Evolutionary conservation across 2,113 vertebrate genomes (phyloP).

Genomic region (Platycercus adscitus): DNA sequence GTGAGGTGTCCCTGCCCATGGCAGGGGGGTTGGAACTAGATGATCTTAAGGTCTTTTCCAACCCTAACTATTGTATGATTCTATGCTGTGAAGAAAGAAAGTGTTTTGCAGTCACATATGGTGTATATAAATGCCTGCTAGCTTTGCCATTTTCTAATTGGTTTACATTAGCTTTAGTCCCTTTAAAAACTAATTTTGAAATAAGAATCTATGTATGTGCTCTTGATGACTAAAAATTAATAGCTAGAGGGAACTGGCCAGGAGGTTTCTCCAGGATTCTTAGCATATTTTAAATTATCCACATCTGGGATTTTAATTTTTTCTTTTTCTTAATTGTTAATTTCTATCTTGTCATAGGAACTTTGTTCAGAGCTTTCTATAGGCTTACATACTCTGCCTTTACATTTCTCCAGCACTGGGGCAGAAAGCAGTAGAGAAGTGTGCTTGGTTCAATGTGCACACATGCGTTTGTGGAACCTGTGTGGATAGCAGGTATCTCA

Average conservation of each 20-base stretch:
- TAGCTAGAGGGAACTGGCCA: neutral
- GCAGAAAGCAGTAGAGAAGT: neutral
- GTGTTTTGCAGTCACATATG: neutral
- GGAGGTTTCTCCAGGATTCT: neutral
- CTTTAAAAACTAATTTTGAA: neutral
- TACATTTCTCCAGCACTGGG: neutral
- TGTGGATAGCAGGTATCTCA: neutral
- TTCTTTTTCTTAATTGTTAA: neutral
- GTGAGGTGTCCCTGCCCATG: too few species aligned
- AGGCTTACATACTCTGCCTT: neutral
- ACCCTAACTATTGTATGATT: too few species aligned
- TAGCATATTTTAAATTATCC: neutral
- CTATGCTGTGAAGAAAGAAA: neutral
- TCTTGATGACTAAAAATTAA: neutral
- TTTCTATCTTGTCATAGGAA: neutral
- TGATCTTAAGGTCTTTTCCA: too few species aligned
- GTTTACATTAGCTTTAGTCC: neutral
- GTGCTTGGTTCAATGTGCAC: neutral
- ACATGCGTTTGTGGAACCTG: neutral
- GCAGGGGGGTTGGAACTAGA: too few species aligned
- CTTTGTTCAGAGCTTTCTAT: neutral
- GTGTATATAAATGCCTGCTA: neutral
- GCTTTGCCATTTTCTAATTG: neutral
- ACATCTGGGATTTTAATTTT: neutral
- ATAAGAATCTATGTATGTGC: neutral